A percentile compares a stretch with the other conserved stretches of the same genome.
Evolutionary conservation across 2,888 invertebrate species (phyloP).

Genomic region (Erannis defoliaria): DNA sequence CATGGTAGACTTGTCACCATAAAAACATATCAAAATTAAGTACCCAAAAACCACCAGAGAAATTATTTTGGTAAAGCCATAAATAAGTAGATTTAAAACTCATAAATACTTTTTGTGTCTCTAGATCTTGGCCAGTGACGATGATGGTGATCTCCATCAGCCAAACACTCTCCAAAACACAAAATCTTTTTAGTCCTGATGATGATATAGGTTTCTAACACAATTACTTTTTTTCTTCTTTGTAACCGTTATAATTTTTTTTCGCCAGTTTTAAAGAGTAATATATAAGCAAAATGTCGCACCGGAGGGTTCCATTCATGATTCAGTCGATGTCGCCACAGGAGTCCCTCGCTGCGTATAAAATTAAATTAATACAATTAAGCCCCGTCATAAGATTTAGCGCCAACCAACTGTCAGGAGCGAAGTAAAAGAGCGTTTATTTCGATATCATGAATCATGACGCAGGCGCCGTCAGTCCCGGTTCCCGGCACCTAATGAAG

Average conservation of each 20-base stretch:
- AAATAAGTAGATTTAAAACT: no score
- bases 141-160: no score
- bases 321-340: conserved; percentile 2
- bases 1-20: no score
- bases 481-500: conserved; percentile 40
- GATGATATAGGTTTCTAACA: no score
- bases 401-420: conserved; percentile 54
- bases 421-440: conserved; percentile 69
- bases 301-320: conserved; percentile 7
- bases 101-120: no score
- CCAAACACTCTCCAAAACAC: no score
- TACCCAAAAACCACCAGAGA: no score
- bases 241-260: neutral
- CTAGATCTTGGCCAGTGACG: no score
- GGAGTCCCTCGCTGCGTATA: conserved; percentile 38
- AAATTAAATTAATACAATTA: conserved; percentile 53
- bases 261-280: neutral
- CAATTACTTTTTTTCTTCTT: neutral
- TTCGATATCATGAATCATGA: conserved; percentile 74
- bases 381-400: conserved; percentile 65
- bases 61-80: no score
- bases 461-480: conserved; percentile 30
- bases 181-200: no score
- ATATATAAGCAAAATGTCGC: neutral
- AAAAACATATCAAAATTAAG: no score